Evolutionary conservation across 2,113 vertebrate genomes (phyloP), one percentile per base, ranked within the genome.

Genomic region (Mionectes macconnelli): DNA sequence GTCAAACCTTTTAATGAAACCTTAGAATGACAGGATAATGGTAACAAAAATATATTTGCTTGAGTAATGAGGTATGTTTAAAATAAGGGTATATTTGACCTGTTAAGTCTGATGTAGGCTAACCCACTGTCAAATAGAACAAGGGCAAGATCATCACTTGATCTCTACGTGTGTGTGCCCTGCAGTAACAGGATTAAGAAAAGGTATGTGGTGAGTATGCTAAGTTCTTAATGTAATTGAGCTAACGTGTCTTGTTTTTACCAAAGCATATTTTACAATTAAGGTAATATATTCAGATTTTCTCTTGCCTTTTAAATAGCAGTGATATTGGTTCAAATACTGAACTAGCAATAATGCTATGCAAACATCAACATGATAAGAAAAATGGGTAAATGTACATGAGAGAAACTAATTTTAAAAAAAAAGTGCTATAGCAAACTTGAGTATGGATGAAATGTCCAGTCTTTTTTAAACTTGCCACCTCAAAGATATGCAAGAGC

Each of bases 351-450:
- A 53, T 79, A 79, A 16, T 2, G 12, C 11, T 35, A 12, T 6
- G 8, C 11, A 63, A 37, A 4, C 8, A n/a, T 73, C 6, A 72
- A 24, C 7, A 57, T 49, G 35, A 8, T 33, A 53, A 85, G 39
- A 39, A 4, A 7, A 63, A 25, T 11, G 1, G 4, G 10, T 27
- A 74, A 63, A 45, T 2, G 55, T 45, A 30, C 0, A 1, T 45
- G 33, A 28, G 8, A 73, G 7, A 49, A 73, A 69, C 1, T 5
- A 31, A 49, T 10, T 47, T n/a, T 42, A 68, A 66, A 57, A 25
- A 39, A 9, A 45, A 66, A 19, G 12, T 25, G 4, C 3, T 40
- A 4, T 21, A 44, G 13, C 8, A n/a, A 82, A 30, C 11, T 8
- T 20, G 23, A 74, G 10, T n/a, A n/a, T 5, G 7, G 23, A 4